Percentiles rank a stretch among this genome's conserved stretches.
Conservation (phyloP, 2,888 invertebrate genomes). For the Norana najaformis region DNA sequence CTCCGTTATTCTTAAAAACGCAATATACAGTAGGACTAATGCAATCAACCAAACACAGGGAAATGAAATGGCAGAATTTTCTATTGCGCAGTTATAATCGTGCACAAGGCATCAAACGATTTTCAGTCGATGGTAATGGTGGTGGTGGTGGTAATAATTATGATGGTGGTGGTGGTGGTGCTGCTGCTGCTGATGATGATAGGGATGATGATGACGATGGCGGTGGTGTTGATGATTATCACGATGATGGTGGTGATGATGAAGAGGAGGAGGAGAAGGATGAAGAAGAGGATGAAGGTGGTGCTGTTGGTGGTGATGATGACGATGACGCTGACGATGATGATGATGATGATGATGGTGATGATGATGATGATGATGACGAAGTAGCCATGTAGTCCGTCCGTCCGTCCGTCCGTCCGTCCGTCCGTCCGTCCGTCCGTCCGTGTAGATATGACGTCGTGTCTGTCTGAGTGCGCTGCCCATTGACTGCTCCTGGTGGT, state of each 20-base stretch:
- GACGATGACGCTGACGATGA: neutral
- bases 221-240: neutral
- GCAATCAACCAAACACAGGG: neutral
- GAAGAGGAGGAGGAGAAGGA: constrained; percentile 10
- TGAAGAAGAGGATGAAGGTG: neutral
- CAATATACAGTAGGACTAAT: neutral
- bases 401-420: neutral
- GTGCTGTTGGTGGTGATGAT: neutral
- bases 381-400: neutral
- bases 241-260: constrained; percentile 18
- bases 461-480: neutral
- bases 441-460: neutral
- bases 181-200: neutral
- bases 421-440: neutral
- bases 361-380: no score
- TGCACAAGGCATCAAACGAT: no score
- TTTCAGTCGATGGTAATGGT: neutral
- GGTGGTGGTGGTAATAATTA: neutral
- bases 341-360: neutral
- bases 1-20: neutral
- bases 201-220: neutral
- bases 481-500: neutral
- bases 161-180: neutral
- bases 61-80: neutral
- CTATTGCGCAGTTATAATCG: no score